A percentile compares a stretch with the other conserved stretches of the same genome.
phyloP scores from a whole-genome alignment of 2,797 vertebrate genomes.

The Clarias laeviceps region DNA sequence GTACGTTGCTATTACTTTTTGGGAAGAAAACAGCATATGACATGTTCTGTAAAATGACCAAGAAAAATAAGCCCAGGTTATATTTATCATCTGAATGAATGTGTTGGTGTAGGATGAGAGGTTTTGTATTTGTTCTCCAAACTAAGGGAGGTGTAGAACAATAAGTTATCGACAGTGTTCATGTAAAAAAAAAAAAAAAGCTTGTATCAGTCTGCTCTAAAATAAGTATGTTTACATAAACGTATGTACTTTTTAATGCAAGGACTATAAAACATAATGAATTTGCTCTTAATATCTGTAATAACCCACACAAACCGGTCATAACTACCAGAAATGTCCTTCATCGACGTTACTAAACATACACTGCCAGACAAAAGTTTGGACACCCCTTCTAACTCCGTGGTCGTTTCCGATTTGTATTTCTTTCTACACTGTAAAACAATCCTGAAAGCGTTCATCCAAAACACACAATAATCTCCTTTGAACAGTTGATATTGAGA shows the following conservation, averaged over 20 bases:
- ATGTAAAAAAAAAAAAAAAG: not conserved
- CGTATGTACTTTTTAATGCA: not conserved
- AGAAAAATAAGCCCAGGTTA: not conserved
- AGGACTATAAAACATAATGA: not conserved
- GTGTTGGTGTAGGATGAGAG: not conserved
- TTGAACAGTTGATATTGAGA: no score
- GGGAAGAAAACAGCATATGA: not conserved
- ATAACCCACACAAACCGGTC: not conserved
- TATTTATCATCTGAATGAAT: not conserved
- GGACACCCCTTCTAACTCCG: no score
- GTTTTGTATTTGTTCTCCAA: not conserved
- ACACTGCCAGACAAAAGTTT: no score
- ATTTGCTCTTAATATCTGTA: not conserved
- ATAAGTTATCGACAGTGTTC: not conserved
- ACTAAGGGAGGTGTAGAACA: not conserved
- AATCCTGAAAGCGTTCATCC: no score
- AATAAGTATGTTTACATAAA: not conserved
- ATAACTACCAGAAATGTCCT: not conserved
- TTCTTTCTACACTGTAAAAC: no score
- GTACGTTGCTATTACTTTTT: not conserved
- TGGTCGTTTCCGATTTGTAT: no score
- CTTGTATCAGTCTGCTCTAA: not conserved
- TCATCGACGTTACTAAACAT: not conserved
- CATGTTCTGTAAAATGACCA: not conserved
- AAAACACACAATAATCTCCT: no score